These are phyloP conservation scores for Stenotaenia linearis DNA, from an alignment of 2,888 invertebrate species.

Conservation along the genomic window DNA sequence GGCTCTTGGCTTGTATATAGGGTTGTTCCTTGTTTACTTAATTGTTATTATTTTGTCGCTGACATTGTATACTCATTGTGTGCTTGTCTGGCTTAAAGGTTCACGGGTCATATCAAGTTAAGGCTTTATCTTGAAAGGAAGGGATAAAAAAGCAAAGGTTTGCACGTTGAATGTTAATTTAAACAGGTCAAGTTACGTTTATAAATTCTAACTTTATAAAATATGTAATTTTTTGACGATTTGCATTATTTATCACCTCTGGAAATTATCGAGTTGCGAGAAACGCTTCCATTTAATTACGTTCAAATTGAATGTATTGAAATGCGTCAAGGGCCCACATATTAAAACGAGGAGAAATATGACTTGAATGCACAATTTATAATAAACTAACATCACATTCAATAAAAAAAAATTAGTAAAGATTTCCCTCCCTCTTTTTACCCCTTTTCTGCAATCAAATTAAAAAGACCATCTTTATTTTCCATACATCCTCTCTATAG, in stretches of 20 bases:
- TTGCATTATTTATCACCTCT: background rate
- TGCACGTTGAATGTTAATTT: too few species aligned
- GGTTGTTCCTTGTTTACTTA: background rate
- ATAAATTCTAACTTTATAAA: too few species aligned
- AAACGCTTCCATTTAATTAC: background rate
- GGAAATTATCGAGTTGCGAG: background rate
- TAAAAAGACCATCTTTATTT: slow-evolving; percentile 15
- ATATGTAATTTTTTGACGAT: too few species aligned
- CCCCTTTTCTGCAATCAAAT: background rate
- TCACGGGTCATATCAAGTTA: background rate
- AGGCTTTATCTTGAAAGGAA: too few species aligned
- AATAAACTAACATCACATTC: background rate
- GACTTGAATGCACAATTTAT: background rate
- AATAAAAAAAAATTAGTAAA: background rate
- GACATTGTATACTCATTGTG: background rate
- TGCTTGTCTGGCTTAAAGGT: background rate
- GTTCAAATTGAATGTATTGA: background rate
- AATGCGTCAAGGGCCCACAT: too few species aligned
- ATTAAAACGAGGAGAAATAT: too few species aligned
- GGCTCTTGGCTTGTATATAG: background rate
- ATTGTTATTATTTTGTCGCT: background rate
- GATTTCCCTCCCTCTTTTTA: background rate
- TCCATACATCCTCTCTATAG: slow-evolving; percentile 11
- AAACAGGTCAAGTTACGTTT: too few species aligned
- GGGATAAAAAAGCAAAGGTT: too few species aligned